Conservation (phyloP, 2,797 vertebrate species). For the Chelidonichthys spinosus region DNA sequence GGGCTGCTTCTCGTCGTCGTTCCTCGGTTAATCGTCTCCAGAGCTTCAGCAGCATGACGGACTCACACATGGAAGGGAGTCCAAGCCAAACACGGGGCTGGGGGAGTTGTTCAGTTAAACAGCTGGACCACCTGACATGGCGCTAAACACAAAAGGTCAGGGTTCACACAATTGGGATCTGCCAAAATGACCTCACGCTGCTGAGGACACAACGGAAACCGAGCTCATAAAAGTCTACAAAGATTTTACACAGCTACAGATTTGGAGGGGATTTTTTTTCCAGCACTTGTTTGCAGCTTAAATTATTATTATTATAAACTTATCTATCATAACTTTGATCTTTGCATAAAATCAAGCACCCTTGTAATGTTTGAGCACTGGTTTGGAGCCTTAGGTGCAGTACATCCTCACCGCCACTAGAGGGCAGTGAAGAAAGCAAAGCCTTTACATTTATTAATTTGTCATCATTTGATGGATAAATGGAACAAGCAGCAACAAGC, state of each 20-base stretch:
- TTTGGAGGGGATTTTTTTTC: conserved; percentile 6
- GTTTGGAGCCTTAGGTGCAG: conserved; percentile 18
- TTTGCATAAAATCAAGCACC: neutral
- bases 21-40: conserved; percentile 66
- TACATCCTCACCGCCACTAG: conserved; percentile 51
- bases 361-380: neutral
- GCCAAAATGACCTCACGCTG: conserved; percentile 16
- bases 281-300: neutral
- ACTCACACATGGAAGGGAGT: conserved; percentile 26
- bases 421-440: conserved; percentile 40
- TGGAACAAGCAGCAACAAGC: conserved; percentile 49
- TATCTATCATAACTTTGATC: too few species aligned
- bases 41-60: conserved; percentile 48
- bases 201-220: conserved; percentile 24
- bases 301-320: too few species aligned
- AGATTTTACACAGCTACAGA: conserved; percentile 9
- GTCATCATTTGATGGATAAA: conserved; percentile 30
- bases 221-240: conserved; percentile 17
- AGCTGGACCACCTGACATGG: conserved; percentile 59
- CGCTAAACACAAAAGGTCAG: conserved; percentile 40
- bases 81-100: conserved; percentile 34
- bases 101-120: conserved; percentile 38
- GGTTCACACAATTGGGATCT: conserved; percentile 17
- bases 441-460: conserved; percentile 6
- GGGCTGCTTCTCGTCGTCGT: conserved; percentile 49